Conservation (phyloP, 1,140 invertebrate species). For the Reticulitermes speratus region DNA sequence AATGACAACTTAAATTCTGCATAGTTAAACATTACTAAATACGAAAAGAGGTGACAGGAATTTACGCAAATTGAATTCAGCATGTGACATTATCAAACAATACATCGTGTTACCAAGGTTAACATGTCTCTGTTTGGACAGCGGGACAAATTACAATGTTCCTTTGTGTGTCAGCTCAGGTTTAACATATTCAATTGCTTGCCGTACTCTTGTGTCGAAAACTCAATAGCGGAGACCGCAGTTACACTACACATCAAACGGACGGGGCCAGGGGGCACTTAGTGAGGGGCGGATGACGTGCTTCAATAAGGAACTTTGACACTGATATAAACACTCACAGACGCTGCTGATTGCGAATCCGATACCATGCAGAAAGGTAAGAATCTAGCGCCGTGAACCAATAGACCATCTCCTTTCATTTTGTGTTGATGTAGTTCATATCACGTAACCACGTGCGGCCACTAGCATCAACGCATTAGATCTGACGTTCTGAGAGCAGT, state of each 20-base stretch:
- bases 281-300: neutral
- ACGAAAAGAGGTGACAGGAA: neutral
- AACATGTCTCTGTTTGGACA: neutral
- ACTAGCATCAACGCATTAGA: no score
- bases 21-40: no score
- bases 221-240: constrained; percentile 27
- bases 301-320: no score
- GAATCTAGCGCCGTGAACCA: no score
- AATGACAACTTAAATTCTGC: no score
- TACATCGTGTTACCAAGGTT: neutral
- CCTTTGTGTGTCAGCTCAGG: neutral
- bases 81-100: neutral
- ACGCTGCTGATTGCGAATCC: no score
- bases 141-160: constrained; percentile 15
- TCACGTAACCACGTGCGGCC: no score
- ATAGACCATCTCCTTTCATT: no score
- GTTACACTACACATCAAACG: neutral
- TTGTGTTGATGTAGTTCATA: no score
- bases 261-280: neutral
- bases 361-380: no score
- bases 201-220: constrained; percentile 22
- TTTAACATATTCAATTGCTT: constrained; percentile 32
- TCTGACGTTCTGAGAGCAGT: no score
- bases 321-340: no score
- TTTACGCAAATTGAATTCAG: neutral